Base-by-base conservation (phyloP, 1,140 invertebrate genomes). In the Grapholita molesta region DNA sequence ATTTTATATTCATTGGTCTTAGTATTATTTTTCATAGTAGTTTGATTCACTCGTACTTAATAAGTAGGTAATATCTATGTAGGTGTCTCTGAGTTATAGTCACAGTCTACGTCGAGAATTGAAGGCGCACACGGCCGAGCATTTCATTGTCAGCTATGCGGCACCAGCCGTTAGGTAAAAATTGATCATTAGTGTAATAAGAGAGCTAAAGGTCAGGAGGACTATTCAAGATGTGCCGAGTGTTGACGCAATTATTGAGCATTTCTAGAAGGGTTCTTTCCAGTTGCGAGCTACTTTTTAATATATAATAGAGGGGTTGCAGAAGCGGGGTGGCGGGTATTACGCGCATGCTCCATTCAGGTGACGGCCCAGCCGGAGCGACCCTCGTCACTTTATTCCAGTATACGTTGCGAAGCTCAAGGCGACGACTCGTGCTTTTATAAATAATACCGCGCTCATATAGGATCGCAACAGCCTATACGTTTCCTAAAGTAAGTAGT, bases 311-410 rank as follows among this genome's bases (percentile, higher is more conserved):
- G 73, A 79, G 81, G 82, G 84, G 77, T 75, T 79, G 75, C 72
- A 75, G 71, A 78, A 78, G 79, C 73, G 81, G 85, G 83, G 82
- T 23, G 64, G 32, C 33, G 64, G 64, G 70, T 75, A 75, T 74
- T 74, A 64, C 68, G 86, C 88, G 88, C 88, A 90, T 90, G 86
- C 86, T 84, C 85, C 66, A 83, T 87, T 83, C 74, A 84, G 76
- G 72, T 68, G 70, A 73, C 66, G 75, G 65, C 70, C 73, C 61
- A 28, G 57, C 28, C 80, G 74, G 77, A 73, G 71, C 75, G 76
- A 81, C 80, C 81, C 80, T 80, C 71, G 74, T 71, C 81, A 77
- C 25, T 42, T 35, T 15, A 88, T 82, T 85, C 87, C 86, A 89
- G 85, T 90, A 75, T 72, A 85, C 86, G 82, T 84, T 88, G 84